phyloP scores from a whole-genome alignment of 2,888 invertebrate genomes.

The Sarcophaga caerulescens region DNA sequence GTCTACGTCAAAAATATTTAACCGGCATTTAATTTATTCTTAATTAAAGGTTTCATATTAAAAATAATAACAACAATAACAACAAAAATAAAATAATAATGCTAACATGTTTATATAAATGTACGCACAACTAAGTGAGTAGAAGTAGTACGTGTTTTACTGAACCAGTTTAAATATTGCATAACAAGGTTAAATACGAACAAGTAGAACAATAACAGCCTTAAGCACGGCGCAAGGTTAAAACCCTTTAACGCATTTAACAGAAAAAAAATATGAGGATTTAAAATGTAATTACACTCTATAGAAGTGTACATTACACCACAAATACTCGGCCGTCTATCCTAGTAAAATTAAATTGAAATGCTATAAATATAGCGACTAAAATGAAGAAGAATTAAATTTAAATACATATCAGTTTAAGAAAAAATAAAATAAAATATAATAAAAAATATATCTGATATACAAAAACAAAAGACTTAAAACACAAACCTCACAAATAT shows the following conservation, averaged over 20 bases:
- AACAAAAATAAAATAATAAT: conserved; percentile 29
- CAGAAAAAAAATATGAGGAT: conserved; percentile 45
- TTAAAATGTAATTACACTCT: conserved; percentile 15
- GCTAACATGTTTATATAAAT: conserved; percentile 7
- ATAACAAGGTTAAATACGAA: conserved; percentile 44
- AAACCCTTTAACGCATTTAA: conserved; percentile 15
- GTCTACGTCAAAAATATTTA: conserved; percentile 29
- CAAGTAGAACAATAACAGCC: conserved; percentile 29
- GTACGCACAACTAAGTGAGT: not conserved
- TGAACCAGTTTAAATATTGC: conserved; percentile 50
- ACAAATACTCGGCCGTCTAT: conserved; percentile 33
- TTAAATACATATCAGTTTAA: not conserved
- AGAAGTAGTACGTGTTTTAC: not conserved
- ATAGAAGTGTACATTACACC: not conserved
- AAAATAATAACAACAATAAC: conserved; percentile 3
- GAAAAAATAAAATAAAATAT: not conserved
- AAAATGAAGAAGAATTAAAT: conserved; percentile 18
- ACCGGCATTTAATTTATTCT: conserved; percentile 42
- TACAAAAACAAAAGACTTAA: conserved; percentile 48
- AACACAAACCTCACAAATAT: conserved; percentile 6
- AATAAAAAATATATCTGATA: not conserved
- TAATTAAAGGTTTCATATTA: conserved; percentile 47
- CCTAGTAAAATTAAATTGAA: conserved; percentile 36
- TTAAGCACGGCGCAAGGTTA: conserved; percentile 41
- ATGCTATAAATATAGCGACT: not conserved